Percentiles rank a stretch among this genome's conserved stretches.
These are phyloP conservation scores for Promerops cafer DNA, from an alignment of 2,113 vertebrate species.

Conservation along the genomic window DNA sequence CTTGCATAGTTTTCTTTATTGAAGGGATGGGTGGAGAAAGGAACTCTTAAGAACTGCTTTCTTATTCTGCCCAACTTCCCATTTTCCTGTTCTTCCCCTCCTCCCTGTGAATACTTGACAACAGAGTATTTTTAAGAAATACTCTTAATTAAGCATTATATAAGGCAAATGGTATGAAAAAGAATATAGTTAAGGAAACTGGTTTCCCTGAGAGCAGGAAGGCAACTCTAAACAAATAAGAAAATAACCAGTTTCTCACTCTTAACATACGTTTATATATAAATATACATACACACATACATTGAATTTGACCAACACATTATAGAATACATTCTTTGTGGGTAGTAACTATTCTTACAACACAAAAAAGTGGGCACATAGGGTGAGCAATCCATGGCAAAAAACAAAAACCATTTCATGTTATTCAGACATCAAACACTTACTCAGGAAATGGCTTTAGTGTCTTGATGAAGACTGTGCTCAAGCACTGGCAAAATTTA, in stretches of 20 bases:
- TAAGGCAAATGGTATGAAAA: neutral
- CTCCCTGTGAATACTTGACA: constrained; percentile 29
- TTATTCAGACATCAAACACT: neutral
- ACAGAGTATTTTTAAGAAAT: constrained; percentile 14
- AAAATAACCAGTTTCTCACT: neutral
- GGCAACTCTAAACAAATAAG: neutral
- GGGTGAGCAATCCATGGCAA: neutral
- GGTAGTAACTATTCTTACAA: neutral
- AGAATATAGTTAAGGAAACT: neutral
- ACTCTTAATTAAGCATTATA: constrained; percentile 28
- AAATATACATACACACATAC: rapidly evolving
- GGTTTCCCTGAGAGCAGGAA: neutral
- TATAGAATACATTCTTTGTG: neutral
- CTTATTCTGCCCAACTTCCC: constrained; percentile 33
- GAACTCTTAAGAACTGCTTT: constrained; percentile 24
- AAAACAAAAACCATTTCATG: neutral
- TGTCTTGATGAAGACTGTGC: neutral
- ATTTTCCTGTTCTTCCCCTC: constrained; percentile 42
- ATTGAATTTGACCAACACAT: neutral
- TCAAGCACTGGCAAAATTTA: neutral
- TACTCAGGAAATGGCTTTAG: neutral
- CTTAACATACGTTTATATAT: neutral
- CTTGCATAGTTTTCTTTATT: constrained; percentile 38
- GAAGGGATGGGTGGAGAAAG: constrained; percentile 31
- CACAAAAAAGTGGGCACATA: neutral